Conservation (phyloP, 2,113 vertebrate genomes). For the Phocoena phocoena region DNA sequence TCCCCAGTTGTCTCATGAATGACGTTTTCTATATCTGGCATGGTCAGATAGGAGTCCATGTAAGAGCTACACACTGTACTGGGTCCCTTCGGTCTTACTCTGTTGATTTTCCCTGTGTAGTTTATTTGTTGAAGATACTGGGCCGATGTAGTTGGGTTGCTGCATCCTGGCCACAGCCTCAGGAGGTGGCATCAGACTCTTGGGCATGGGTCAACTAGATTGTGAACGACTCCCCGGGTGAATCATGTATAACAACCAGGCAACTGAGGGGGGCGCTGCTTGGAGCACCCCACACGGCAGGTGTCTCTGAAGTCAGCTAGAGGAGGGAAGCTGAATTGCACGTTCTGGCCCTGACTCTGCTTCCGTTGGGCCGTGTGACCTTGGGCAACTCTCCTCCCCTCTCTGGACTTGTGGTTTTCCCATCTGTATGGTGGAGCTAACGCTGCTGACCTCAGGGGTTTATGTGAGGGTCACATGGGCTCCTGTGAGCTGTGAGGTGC, state of each 20-base stretch:
- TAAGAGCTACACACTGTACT: background rate
- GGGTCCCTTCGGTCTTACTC: background rate
- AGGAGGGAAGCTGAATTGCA: background rate
- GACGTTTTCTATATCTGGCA: background rate
- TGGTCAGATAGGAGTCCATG: background rate
- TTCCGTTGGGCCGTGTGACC: background rate
- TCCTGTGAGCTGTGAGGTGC: background rate
- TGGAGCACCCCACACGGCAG: fast-evolving
- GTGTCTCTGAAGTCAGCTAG: background rate
- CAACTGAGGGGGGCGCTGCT: background rate
- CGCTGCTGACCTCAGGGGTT: background rate
- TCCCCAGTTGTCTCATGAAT: background rate
- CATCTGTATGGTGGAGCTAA: background rate
- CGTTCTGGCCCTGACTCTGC: background rate
- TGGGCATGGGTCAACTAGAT: background rate
- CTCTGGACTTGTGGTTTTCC: background rate
- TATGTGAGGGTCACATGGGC: background rate
- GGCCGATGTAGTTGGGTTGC: background rate
- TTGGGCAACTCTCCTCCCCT: background rate
- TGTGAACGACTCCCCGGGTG: fast-evolving
- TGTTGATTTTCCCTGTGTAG: background rate
- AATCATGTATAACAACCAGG: fast-evolving
- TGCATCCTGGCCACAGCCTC: background rate
- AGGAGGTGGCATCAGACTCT: background rate
- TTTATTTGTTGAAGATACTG: background rate